phyloP scores from a whole-genome alignment of 1,140 invertebrate genomes.

The Sycobia sp. region DNA sequence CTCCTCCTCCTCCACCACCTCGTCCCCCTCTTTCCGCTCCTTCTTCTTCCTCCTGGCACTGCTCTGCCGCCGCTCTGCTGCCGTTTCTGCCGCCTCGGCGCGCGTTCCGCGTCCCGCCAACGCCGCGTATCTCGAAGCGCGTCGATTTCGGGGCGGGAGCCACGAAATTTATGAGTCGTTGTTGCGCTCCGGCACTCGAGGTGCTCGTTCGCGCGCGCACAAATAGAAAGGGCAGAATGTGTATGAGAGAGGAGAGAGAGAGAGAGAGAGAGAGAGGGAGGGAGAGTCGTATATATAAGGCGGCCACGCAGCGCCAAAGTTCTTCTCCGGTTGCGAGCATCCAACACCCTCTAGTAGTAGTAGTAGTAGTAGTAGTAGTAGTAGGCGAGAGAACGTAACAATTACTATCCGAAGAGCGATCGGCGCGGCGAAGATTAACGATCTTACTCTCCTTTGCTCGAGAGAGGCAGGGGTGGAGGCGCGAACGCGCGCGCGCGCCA shows the following conservation, averaged over 20 bases:
- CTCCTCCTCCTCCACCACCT: neutral
- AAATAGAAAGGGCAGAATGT: constrained; percentile 24
- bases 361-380: no score
- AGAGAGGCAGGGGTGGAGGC: neutral
- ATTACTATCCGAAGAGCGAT: constrained; percentile 63
- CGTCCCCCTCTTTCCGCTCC: neutral
- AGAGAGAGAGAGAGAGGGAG: neutral
- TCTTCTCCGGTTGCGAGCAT: no score
- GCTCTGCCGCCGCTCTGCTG: neutral
- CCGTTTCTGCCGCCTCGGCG: neutral
- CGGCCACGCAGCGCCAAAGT: no score
- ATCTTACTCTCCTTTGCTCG: constrained; percentile 51
- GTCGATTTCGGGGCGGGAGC: constrained; percentile 50
- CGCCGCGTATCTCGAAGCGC: constrained; percentile 29
- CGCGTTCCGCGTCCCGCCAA: neutral
- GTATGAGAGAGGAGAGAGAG: neutral
- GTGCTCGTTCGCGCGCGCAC: constrained; percentile 25
- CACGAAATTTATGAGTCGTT: constrained; percentile 50
- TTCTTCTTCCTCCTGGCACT: constrained; percentile 15
- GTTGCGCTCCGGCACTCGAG: no score
- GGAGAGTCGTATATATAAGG: no score
- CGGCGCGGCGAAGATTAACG: constrained; percentile 61
- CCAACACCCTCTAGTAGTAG: no score
- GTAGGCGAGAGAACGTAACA: constrained; percentile 59
- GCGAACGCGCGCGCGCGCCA: no score